Conservation (phyloP, 2,113 vertebrate species). For the Odocoileus hemionus region DNA sequence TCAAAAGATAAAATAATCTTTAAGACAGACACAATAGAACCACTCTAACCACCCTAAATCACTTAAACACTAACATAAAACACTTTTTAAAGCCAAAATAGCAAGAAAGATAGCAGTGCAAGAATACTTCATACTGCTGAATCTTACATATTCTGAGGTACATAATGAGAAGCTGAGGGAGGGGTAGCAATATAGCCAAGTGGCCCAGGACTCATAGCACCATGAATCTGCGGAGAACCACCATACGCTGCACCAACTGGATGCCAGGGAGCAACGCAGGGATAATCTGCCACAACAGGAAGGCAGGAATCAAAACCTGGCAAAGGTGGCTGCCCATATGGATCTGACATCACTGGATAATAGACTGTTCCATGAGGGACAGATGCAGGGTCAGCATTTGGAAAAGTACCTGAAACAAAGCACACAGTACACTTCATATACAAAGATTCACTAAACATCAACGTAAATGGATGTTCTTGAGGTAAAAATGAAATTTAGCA, state of each 20-base stretch:
- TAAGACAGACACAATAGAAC: slow-evolving; percentile 44
- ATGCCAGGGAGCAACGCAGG: slow-evolving; percentile 80
- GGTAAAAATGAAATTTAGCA: slow-evolving; percentile 10
- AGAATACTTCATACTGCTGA: neutral
- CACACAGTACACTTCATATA: neutral
- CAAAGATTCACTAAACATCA: slow-evolving; percentile 2
- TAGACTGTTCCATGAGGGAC: slow-evolving; percentile 79
- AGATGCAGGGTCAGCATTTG: slow-evolving; percentile 79
- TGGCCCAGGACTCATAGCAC: slow-evolving; percentile 78
- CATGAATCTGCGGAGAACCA: slow-evolving; percentile 68
- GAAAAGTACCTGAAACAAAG: slow-evolving; percentile 80
- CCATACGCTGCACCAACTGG: slow-evolving; percentile 78
- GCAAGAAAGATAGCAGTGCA: slow-evolving; percentile 49
- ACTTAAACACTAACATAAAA: slow-evolving; percentile 48
- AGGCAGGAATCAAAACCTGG: slow-evolving; percentile 86
- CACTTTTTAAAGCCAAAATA: neutral
- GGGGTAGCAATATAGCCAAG: slow-evolving; percentile 83
- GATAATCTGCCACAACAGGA: slow-evolving; percentile 81
- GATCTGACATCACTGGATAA: slow-evolving; percentile 86
- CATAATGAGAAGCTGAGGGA: slow-evolving; percentile 82
- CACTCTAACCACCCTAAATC: slow-evolving; percentile 4
- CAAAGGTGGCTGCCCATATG: slow-evolving; percentile 78
- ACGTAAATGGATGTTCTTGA: neutral
- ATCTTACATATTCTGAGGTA: slow-evolving; percentile 84
- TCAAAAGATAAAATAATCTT: slow-evolving; percentile 57